phyloP scores from a whole-genome alignment of 2,888 invertebrate genomes.

The Fragum fragum region DNA sequence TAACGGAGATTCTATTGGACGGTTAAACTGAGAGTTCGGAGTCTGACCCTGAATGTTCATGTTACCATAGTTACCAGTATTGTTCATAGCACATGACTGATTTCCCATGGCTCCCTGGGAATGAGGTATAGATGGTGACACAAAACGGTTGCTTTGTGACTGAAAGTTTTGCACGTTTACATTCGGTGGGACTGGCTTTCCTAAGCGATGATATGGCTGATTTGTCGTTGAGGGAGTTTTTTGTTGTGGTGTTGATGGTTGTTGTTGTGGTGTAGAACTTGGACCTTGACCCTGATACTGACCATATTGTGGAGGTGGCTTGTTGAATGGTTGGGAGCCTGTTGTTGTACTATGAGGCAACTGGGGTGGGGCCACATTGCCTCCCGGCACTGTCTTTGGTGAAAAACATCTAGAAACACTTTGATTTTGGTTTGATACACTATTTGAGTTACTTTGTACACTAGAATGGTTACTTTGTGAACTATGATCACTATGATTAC shows the following conservation, averaged over 20 bases:
- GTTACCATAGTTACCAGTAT: conserved; percentile 57
- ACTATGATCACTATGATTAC: conserved; percentile 65
- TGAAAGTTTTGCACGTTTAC: conserved; percentile 83
- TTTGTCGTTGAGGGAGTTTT: conserved; percentile 44
- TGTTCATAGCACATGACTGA: conserved; percentile 70
- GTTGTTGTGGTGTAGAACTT: conserved; percentile 7
- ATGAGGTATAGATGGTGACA: conserved; percentile 48
- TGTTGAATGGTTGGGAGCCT: conserved; percentile 50
- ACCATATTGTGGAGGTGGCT: conserved; percentile 68
- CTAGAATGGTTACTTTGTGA: conserved; percentile 69
- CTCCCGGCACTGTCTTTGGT: conserved; percentile 44
- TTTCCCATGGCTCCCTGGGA: conserved; percentile 67
- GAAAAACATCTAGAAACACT: conserved; percentile 62
- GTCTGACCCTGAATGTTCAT: conserved; percentile 60
- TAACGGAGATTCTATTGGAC: conserved; percentile 79
- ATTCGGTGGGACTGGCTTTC: conserved; percentile 80
- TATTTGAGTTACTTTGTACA: conserved; percentile 61
- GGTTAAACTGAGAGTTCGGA: conserved; percentile 67
- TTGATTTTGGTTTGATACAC: conserved; percentile 46
- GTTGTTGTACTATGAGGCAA: conserved; percentile 72
- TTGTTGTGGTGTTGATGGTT: conserved; percentile 19
- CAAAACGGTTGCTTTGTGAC: conserved; percentile 49
- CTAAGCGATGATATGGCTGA: conserved; percentile 69
- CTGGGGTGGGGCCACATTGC: conserved; percentile 60
- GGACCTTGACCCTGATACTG: conserved; percentile 57